Base-by-base conservation (phyloP, 2,888 invertebrate species). In the Ennomos fuscantarius region DNA sequence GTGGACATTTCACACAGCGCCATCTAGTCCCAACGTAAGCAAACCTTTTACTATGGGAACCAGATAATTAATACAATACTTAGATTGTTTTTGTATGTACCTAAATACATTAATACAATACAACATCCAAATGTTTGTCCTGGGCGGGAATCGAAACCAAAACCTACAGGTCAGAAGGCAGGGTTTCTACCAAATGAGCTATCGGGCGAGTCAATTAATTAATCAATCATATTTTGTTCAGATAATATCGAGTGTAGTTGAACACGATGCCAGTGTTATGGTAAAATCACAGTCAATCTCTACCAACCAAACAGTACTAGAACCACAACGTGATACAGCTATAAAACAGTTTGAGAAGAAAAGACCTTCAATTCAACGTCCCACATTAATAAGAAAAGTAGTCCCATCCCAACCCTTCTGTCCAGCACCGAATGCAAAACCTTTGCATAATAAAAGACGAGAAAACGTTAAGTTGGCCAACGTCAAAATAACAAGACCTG, bases 231-330 rank as follows among this genome's bases (percentile, higher is more conserved):
- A 12, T 44, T 10, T 44, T 10, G 24, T 45, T 33, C 50, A 66
- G 66, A 62, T 61, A 55, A 36, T 55, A 15, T 37, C 65, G 42
- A 62, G 60, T 45, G 35, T 12, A 8, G 43, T 50, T n/a, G 55
- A 62, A 5, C 31, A 59, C 9, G 43, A 58, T 36, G 10, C 45
- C n/a, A 65, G 65, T 49, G 24, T 53, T 3, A 47, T 59, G 39
- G 56, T 61, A 13, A 59, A 59, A 41, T 56, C 59, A 47, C 35
- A 60, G 41, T 6, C 32, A 15, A 12, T 44, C 9, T 12, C 44
- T 35, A 37, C 10, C 2, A 2, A 5, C 12, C 6, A 32, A 49
- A 39, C 35, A 46, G 43, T 36, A 33, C n/a, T 40, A 13, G 35
- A 57, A 33, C 37, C 24, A 43, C 11, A 12, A 43, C 34, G n/a